Base-by-base conservation (phyloP, 2,113 vertebrate species). In the Ardeotis arabs region DNA sequence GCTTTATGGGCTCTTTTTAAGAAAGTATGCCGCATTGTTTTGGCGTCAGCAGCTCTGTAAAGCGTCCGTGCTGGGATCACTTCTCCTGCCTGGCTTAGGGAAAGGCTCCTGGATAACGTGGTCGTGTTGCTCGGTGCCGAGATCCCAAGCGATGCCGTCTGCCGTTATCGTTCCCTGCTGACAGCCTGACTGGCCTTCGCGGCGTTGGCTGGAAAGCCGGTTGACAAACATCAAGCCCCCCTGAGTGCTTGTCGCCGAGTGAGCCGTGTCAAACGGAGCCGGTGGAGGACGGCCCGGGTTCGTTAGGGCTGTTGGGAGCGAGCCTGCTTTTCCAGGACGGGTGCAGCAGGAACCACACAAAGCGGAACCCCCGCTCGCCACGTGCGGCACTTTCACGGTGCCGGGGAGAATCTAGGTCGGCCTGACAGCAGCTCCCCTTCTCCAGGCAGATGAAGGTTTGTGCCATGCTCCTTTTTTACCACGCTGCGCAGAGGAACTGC, bases 21-120 rank as follows among this genome's bases (percentile, higher is more conserved):
- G 92, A 56, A 62, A 28, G 63, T 28, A 13, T 19, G 33, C 81
- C 7, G 68, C 4, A 7, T 31, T 58, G 62, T 7, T 47, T 33
- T 23, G 86, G 92, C 69, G 94, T 87, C 86, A 89, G 95, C 79
- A 84, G 85, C 92, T 76, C 68, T 62, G 81, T 7, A 55, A 44
- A 55, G 90, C 76, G 3, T 59, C 78, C 8, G 5, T 24, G 66
- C 84, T 79, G 33, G 4, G 64, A 16, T 78, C 5, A 3, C 49
- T n/a, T 33, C 76, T 74, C 25, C 44, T 55, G 74, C 89, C 50
- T 19, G 33, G 33, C 87, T 44, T 14, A 9, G 91, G 87, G 66
- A 35, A 17, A 2, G n/a, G 69, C 72, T 68, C 49, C 28, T 52
- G 70, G n/a, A 4, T 82, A 64, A 12, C 41, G 47, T 11, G 63